Base-by-base conservation (phyloP, 2,888 invertebrate species). In the Tachina lurida region DNA sequence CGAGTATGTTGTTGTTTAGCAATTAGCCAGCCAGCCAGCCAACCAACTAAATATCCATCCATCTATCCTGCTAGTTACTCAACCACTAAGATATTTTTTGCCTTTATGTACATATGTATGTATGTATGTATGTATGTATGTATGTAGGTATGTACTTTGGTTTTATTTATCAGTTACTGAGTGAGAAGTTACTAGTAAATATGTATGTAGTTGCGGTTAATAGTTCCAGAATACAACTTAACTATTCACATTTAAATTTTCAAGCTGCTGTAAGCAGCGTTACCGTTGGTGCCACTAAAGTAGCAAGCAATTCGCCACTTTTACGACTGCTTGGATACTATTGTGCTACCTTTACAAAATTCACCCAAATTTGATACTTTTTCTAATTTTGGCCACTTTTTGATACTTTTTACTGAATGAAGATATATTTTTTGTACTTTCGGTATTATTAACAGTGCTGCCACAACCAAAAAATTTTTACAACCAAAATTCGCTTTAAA, bases 1-100 rank as follows among this genome's bases (percentile, higher is more conserved):
- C n/a, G n/a, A n/a, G n/a, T n/a, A n/a, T n/a, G n/a, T n/a, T 60
- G 60, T 22, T 78, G 60, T 52, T 78, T 62, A 62, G 62, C 22
- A 78, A 70, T 78, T 78, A 70, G 60, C 52, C 68, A 68, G 49
- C 58, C 49, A 45, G 2, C 67, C 31, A 31, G 7, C 31, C 43
- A 45, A 8, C 58, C 2, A 31, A 31, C 3, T 60, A 58, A 22
- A 49, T 19, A 49, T 56, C 15, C 39, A 76, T 19, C 15, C 45
- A 74, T 31, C 73, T 17, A 67, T 67, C 39, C 73, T 47, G 19
- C 10, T 5, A 56, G 47, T 67, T 47, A 56, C 13, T 19, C 39
- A 74, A 52, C n/a, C 1, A 47, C 8, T 60, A 31, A 31, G 60
- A 31, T 31, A 8, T 7, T 31, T 1, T 54, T 10, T 54, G 17